These are phyloP conservation scores for Karalla daura DNA, from an alignment of 2,797 vertebrate species.

Conservation along the genomic window DNA sequence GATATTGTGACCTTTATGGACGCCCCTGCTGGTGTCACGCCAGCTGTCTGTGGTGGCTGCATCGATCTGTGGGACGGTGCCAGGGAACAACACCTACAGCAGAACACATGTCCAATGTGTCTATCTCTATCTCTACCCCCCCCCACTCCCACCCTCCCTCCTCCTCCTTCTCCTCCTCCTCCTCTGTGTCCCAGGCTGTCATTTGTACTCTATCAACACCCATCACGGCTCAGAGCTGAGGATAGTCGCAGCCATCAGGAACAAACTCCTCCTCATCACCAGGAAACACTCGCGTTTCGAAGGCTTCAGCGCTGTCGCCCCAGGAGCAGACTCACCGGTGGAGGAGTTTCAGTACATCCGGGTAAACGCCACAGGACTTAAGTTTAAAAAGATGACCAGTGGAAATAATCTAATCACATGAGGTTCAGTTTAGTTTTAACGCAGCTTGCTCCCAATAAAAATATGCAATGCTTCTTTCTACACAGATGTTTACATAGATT, in stretches of 20 bases:
- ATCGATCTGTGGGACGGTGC: constrained; percentile 54
- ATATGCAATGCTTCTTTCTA: background rate
- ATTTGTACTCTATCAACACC: constrained; percentile 97
- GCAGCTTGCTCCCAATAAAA: background rate
- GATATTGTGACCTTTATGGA: constrained; percentile 30
- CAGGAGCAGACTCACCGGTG: constrained; percentile 87
- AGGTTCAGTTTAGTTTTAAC: background rate
- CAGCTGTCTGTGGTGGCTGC: constrained; percentile 34
- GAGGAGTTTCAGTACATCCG: constrained; percentile 99
- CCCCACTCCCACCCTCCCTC: background rate
- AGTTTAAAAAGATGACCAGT: background rate
- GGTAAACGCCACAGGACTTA: constrained; percentile 64
- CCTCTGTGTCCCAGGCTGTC: constrained; percentile 88
- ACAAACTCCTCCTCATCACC: constrained; percentile 97
- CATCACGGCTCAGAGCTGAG: constrained; percentile 93
- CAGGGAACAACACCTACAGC: constrained; percentile 39
- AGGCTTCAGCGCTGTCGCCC: constrained; percentile 69
- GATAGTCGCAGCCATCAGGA: constrained; percentile 94
- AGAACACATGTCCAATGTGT: constrained; percentile 31
- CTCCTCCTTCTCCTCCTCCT: background rate
- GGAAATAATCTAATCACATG: background rate
- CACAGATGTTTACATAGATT: background rate
- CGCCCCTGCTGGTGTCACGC: constrained; percentile 17
- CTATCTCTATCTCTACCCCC: constrained; percentile 17
- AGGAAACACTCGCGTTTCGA: constrained; percentile 86